Conservation (phyloP, 2,888 invertebrate genomes). For the Nemurella pictetii region DNA sequence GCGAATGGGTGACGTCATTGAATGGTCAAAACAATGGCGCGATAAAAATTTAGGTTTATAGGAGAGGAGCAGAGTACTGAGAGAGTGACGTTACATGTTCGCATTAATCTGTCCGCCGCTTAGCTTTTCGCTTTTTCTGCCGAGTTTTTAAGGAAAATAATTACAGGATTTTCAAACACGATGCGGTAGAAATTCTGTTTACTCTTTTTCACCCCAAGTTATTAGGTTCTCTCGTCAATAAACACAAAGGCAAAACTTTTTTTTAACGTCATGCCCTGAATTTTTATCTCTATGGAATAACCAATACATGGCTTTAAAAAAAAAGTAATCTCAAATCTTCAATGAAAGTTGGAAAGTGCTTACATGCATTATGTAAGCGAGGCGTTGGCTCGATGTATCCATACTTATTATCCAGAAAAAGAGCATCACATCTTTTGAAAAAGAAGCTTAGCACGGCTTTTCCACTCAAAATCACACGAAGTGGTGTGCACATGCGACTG, state of each 20-base stretch:
- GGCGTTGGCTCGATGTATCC: not conserved
- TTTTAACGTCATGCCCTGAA: not conserved
- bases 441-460: not conserved
- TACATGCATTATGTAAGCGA: not conserved
- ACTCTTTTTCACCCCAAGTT: not conserved
- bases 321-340: not conserved
- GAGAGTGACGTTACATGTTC: too few species aligned
- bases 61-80: too few species aligned
- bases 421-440: not conserved
- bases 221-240: not conserved
- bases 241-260: not conserved
- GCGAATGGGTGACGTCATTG: not conserved
- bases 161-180: too few species aligned
- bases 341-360: not conserved
- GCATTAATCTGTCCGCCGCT: too few species aligned
- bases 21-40: not conserved
- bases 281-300: not conserved
- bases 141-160: too few species aligned
- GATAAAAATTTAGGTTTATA: not conserved
- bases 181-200: too few species aligned
- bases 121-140: too few species aligned
- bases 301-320: not conserved
- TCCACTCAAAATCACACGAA: not conserved
- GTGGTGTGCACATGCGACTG: too few species aligned
- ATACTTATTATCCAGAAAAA: not conserved